Evolutionary conservation across 1,140 invertebrate species (phyloP).

Genomic region (Ladona fulva): DNA sequence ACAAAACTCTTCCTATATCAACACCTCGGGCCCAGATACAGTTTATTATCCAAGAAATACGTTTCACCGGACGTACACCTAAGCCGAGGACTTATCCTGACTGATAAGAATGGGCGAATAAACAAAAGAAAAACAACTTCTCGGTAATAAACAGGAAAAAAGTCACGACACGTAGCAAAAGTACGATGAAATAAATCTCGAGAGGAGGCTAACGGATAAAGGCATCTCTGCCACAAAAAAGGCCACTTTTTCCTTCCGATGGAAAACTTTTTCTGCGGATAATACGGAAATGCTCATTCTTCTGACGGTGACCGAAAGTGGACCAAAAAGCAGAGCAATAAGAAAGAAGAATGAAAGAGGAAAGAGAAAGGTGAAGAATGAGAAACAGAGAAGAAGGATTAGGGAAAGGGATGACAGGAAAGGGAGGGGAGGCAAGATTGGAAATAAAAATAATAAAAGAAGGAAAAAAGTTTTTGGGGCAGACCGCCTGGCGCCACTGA

Average conservation of each 20-base stretch:
- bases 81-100: too few species aligned
- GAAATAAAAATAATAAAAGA: slow-evolving; percentile 15
- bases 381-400: slow-evolving; percentile 16
- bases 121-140: too few species aligned
- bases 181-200: too few species aligned
- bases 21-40: too few species aligned
- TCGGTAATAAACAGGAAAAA: too few species aligned
- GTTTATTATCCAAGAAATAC: too few species aligned
- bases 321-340: neutral
- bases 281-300: neutral
- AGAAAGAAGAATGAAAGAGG: slow-evolving; percentile 13
- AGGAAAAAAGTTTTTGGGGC: neutral
- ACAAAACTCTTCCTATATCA: too few species aligned
- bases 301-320: neutral
- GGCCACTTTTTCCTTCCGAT: slow-evolving; percentile 17
- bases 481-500: neutral
- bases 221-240: too few species aligned
- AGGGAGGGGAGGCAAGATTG: slow-evolving; percentile 21
- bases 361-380: neutral
- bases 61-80: too few species aligned
- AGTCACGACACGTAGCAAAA: too few species aligned
- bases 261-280: slow-evolving; percentile 16
- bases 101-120: too few species aligned
- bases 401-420: slow-evolving; percentile 16
- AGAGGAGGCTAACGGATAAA: too few species aligned